Base-by-base conservation (phyloP, 2,888 invertebrate species). In the Clitarchus hookeri region DNA sequence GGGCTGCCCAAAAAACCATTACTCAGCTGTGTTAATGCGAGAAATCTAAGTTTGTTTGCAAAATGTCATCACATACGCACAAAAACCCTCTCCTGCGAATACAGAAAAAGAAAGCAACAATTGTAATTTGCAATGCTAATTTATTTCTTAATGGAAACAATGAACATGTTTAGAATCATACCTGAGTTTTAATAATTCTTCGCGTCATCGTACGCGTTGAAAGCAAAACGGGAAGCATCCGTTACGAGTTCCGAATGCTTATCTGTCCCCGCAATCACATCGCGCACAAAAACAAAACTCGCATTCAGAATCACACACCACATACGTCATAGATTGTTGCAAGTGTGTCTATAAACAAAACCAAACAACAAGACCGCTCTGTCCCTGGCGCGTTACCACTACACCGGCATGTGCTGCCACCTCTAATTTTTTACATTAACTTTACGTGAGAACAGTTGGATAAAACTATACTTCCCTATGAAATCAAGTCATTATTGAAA, bases 1-100 rank as follows among this genome's bases (percentile, higher is more conserved):
- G 87, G 87, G 87, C 26, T 86, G 87, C 83, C 86, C 87, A 87
- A 85, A 78, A 23, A 77, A 65, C 65, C 8, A 65, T 53, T 65
- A n/a, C n/a, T 8, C 65, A 65, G 23, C 65, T n/a, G 8, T 53
- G 53, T 53, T 65, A 23, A n/a, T n/a, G 65, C 65, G n/a, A 65
- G 65, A 65, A 65, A 19, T 23, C 65, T 8, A 48, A 2, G 19
- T 65, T 23, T 65, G 19, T 19, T 23, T 8, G n/a, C 19, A 8
- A n/a, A 23, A 16, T n/a, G 23, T 23, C 19, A 65, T 65, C 16
- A 65, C 65, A 19, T 23, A 23, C 11, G 65, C 65, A 65, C n/a
- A 65, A 65, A n/a, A 65, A 65, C 65, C 8, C n/a, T 23, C 23
- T 65, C 16, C 65, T 65, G n/a, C 65, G 8, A 16, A n/a, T 19